Base-by-base conservation (phyloP, 2,113 vertebrate species). In the Pelecanus crispus region DNA sequence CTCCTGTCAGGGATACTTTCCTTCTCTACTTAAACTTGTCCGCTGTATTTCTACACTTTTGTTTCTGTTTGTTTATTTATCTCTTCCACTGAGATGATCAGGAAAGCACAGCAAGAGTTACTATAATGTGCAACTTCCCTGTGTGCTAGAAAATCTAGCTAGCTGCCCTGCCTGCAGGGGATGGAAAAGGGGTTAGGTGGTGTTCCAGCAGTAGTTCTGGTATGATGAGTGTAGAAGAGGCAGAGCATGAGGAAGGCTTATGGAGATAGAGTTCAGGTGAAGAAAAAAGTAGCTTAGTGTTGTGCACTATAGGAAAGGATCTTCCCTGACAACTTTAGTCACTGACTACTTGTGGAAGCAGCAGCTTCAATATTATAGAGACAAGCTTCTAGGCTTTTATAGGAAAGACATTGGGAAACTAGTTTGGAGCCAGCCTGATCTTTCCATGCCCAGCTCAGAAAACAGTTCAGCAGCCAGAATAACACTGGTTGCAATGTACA, bases 51-150 rank as follows among this genome's bases (percentile, higher is more conserved):
- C 24, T 6, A 13, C 47, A 56, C 1, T 25, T 36, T 36, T 50
- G 1, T 49, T 86, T 5, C 21, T 74, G 2, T 53, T 44, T 45
- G 13, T 79, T 67, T 1, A 7, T 78, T 74, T 86, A 12, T 36
- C 31, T 62, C n/a, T 56, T 26, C 34, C n/a, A 34, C n/a, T 13
- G 36, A 65, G 40, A 17, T 14, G 17, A 22, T 28, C 10, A 21
- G 55, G 40, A 38, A 52, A 66, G 19, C 55, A 53, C 40, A 56
- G 8, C 11, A n/a, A 61, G 75, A 74, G 17, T 59, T 55, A 7
- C 20, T 25, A 29, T 55, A 56, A 18, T 0, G 0, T 34, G 19
- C 6, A 21, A 0, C 17, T 74, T 81, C 21, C 38, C 15, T 7
- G 6, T 26, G 11, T 3, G 1, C 17, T 10, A 12, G 44, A 7